Conservation (phyloP, 1,140 invertebrate species). For the Oedothorax gibbosus region DNA sequence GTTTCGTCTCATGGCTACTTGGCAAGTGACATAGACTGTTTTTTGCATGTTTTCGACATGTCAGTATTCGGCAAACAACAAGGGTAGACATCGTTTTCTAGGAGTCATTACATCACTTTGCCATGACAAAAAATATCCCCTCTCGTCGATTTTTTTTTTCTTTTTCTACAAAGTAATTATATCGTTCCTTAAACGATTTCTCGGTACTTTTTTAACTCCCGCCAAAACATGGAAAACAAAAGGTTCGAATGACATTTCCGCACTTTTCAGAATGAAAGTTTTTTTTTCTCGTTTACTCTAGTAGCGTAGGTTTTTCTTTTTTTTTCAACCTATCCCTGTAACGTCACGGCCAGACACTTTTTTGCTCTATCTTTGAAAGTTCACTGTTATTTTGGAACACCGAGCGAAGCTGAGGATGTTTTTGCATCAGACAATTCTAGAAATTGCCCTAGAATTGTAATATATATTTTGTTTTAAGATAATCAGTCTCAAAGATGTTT, state of each 20-base stretch:
- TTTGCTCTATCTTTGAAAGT: no score
- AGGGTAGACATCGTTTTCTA: conserved; percentile 25
- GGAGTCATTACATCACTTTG: conserved; percentile 19
- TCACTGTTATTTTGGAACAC: no score
- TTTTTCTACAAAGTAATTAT: conserved; percentile 14
- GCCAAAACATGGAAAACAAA: conserved; percentile 43
- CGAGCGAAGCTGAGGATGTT: no score
- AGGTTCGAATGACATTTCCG: conserved; percentile 52
- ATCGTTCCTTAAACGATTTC: not conserved
- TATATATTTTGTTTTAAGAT: no score
- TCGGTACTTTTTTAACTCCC: conserved; percentile 22
- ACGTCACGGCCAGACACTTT: not conserved
- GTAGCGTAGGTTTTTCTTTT: no score
- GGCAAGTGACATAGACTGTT: conserved; percentile 33
- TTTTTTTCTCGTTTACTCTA: not conserved
- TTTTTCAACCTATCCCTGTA: no score
- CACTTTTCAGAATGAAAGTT: conserved; percentile 20
- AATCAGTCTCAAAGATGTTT: no score
- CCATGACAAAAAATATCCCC: no score
- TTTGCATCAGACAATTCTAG: no score
- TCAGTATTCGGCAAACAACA: not conserved
- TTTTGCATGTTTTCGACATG: conserved; percentile 41
- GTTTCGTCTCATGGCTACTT: conserved; percentile 16
- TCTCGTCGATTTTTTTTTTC: not conserved
- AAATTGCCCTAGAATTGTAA: no score